Base-by-base conservation (phyloP, 2,797 vertebrate genomes). In the Emydoidea blandingii region DNA sequence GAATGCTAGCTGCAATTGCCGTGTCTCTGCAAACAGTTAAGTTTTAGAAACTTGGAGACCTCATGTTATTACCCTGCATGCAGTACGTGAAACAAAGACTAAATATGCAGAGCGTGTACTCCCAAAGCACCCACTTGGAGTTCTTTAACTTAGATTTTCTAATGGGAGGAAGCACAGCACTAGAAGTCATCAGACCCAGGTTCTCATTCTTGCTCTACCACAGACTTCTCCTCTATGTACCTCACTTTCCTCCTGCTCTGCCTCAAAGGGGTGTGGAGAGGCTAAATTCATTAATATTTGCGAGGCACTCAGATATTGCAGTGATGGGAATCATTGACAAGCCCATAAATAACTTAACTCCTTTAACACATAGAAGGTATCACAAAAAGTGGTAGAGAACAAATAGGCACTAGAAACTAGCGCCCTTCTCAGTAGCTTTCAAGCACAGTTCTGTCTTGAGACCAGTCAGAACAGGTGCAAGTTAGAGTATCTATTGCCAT, bases 361-460 rank as follows among this genome's bases (percentile, higher is more conserved):
- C 72, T 44, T 47, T 27, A 72, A 72, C 65, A 23, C 19, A 72
- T 59, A 31, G 57, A 47, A 76, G 41, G 41, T 47, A 27, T 44
- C 12, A 25, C 14, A 16, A 76, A 25, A 44, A 76, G 41, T 27
- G 72, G 23, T 8, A 47, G 94, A 93, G 72, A 18, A 90, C 92
- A 92, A 95, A 85, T 53, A 12, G 1, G 52, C 89, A 89, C 86
- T 93, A 84, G 74, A 96, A 95, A 91, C 4, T 37, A 68, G n/a
- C 65, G 21, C 47, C 85, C 12, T 87, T 82, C 86, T 83, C 72
- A 47, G 44, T 44, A 8, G 79, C 87, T 94, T 34, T 93, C 41
- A 74, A 92, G 85, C 59, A 87, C 4, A 54, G 83, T 65, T 85
- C 82, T 79, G 83, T 27, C 47, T 94, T 92, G 72, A 88, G 50